Evolutionary conservation across 1,140 invertebrate species (phyloP), one percentile per base, ranked within the genome.

Genomic region (Penaeus vannamei): DNA sequence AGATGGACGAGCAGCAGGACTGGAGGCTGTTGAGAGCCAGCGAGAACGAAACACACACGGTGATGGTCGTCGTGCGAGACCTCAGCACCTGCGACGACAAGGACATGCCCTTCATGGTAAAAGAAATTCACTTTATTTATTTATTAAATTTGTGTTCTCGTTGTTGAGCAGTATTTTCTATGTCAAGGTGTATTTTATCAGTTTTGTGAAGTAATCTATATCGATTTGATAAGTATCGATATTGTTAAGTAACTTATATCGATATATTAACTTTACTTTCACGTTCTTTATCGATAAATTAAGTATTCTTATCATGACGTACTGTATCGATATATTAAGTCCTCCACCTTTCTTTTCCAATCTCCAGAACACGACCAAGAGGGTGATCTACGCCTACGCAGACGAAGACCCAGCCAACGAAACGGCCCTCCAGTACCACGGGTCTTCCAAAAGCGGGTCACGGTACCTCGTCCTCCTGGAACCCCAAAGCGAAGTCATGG

Each of bases 331-430:
- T 23, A 76, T 3, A 76, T 32, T 0, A 4, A 23, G 19, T 76
- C 0, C 2, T n/a, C n/a, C 22, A 32, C 32, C 32, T 76, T 76
- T 29, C 5, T 32, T 26, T 72, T 72, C 2, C 1, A n/a, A 2
- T 76, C 22, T n/a, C 19, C 53, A 91, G 91, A 86, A 91, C 80
- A 87, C 90, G 32, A 92, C 92, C 32, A 81, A 88, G 3, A 91
- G 91, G 17, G 46, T 92, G 23, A 92, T 92, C 26, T 92, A 91
- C 84, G 92, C 92, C 23, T 91, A 82, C 61, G 72, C 88, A 26
- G 77, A 62, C 12, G 62, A 89, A 8, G 92, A 69, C 22, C 66
- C 32, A 8, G 10, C 10, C 62, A 62, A 46, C 19, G 83, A 0
- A 26, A 53, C 69, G 5, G 20, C 46, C 4, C 19, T 69, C 0